Percentiles rank a stretch among this genome's conserved stretches.
phyloP scores from a whole-genome alignment of 2,888 invertebrate genomes.

The Chymomyza caudatula region DNA sequence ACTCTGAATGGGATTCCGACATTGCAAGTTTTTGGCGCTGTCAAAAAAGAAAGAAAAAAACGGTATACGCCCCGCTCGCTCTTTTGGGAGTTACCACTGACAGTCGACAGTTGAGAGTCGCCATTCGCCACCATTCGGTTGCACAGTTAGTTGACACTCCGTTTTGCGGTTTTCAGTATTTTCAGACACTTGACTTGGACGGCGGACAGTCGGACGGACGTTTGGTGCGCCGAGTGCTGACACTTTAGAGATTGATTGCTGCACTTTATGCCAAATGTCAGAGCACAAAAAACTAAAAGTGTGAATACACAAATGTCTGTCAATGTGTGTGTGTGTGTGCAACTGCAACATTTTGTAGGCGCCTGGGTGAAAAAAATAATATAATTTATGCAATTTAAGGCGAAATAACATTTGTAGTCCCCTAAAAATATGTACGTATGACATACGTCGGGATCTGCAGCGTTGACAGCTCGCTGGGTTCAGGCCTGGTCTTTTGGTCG shows the following conservation, averaged over 20 bases:
- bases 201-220: slow-evolving; percentile 21
- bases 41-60: background rate
- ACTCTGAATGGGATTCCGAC: slow-evolving; percentile 6
- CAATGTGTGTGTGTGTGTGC: background rate
- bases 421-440: background rate
- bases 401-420: background rate
- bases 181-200: slow-evolving; percentile 3
- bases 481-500: background rate
- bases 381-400: slow-evolving; percentile 52
- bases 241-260: slow-evolving; percentile 60
- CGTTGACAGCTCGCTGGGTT: background rate
- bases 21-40: slow-evolving; percentile 12
- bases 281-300: slow-evolving; percentile 19
- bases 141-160: slow-evolving; percentile 15
- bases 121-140: background rate
- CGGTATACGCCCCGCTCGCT: background rate
- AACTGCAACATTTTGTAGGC: slow-evolving; percentile 38
- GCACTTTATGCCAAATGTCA: slow-evolving; percentile 50
- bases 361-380: slow-evolving; percentile 53
- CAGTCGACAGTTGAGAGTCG: background rate
- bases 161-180: slow-evolving; percentile 4
- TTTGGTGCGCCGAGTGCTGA: slow-evolving; percentile 43
- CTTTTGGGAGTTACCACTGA: background rate
- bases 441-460: background rate
- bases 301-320: background rate